These are phyloP conservation scores for Sterna hirundo DNA, from an alignment of 2,113 vertebrate species.

Conservation along the genomic window DNA sequence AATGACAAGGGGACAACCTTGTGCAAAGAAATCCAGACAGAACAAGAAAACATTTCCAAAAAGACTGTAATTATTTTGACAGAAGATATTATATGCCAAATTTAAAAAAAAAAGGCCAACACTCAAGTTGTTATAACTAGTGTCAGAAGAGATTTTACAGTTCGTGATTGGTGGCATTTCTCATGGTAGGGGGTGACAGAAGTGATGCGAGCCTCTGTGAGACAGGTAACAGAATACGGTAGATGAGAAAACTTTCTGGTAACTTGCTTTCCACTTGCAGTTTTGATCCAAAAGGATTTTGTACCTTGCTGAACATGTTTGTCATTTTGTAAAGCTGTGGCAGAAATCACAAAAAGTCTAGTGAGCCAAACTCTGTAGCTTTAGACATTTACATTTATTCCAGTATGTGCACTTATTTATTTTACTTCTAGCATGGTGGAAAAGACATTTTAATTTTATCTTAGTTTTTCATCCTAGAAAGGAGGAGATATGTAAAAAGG, in stretches of 20 bases:
- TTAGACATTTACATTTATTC: not conserved
- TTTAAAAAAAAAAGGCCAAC: not conserved
- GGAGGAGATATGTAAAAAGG: not conserved
- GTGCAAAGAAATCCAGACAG: not conserved
- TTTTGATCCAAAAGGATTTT: not conserved
- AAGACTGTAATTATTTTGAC: conserved; percentile 1
- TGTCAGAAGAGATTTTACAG: not conserved
- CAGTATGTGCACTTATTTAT: not conserved
- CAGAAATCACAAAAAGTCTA: not conserved
- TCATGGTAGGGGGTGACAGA: not conserved
- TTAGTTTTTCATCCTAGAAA: not conserved
- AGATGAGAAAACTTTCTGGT: not conserved
- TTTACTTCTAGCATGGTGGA: not conserved
- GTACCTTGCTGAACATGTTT: not conserved
- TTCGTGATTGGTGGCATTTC: not conserved
- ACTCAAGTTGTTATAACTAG: not conserved
- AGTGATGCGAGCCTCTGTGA: not conserved
- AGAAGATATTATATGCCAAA: not conserved
- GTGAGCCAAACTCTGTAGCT: not conserved
- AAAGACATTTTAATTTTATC: not conserved
- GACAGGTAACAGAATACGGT: not conserved
- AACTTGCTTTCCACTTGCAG: not conserved
- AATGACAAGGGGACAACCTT: not conserved
- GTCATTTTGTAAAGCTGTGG: not conserved
- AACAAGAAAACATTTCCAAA: not conserved